Evolutionary conservation across 2,113 vertebrate genomes (phyloP), one percentile per base, ranked within the genome.

Genomic region (Neogale vison): DNA sequence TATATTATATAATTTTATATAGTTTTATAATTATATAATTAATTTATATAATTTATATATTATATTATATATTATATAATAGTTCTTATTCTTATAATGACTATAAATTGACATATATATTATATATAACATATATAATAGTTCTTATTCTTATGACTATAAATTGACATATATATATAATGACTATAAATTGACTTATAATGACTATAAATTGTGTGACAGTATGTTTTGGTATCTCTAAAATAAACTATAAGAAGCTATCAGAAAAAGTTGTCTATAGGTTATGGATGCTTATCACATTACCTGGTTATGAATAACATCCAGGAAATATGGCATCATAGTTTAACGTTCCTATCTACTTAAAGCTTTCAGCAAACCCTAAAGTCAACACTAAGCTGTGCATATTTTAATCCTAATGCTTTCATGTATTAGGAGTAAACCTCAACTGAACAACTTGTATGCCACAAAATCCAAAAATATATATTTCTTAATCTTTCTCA

Each of bases 171-270:
- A 5, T 42, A 42, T 42, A 42, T 42, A 42, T 42, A 42, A 42
- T 42, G 42, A 42, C 42, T 42, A 42, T 42, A 42, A 42, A 42
- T 42, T 42, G 39, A 42, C 39, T 55, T 55, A 55, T 18, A 42
- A 42, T 55, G 3, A 76, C 11, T 21, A 15, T 5, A n/a, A 67
- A 10, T 23, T 80, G 4, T 45, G 29, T 47, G 23, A n/a, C 3
- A 36, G 2, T 14, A 55, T 0, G 42, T 29, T 12, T 2, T 72
- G 23, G 69, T 26, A 17, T 0, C 1, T 76, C 6, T 71, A 6
- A 31, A 15, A 47, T 63, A 85, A 42, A 85, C 76, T 34, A 18
- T 77, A 47, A 77, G 24, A 76, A 76, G 2, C 2, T 18, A 50
- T 59, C 21, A 57, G 79, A 36, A 63, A 83, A 55, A 42, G 0